phyloP scores from a whole-genome alignment of 1,140 invertebrate genomes.

The Drosophila kurseongensis region DNA sequence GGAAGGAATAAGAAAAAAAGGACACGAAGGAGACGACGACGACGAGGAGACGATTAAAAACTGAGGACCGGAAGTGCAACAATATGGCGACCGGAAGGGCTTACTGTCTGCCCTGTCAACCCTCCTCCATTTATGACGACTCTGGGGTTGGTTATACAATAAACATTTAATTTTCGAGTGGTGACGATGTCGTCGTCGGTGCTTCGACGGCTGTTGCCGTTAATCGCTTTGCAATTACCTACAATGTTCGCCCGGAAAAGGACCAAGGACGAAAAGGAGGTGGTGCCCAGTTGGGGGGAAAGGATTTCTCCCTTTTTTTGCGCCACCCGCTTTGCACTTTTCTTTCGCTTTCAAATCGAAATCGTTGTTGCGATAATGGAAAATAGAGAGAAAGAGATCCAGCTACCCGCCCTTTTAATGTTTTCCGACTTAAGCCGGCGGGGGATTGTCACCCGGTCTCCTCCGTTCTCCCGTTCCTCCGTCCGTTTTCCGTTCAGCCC shows the following conservation, averaged over 20 bases:
- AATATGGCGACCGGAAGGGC: conserved; percentile 79
- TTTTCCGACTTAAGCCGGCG: conserved; percentile 29
- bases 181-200: conserved; percentile 27
- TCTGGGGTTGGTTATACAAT: conserved; percentile 62
- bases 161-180: conserved; percentile 80
- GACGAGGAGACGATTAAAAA: conserved; percentile 75
- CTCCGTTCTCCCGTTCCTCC: neutral
- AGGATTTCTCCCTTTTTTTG: conserved; percentile 21
- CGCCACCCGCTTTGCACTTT: conserved; percentile 36
- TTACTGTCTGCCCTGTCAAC: conserved; percentile 67
- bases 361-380: conserved; percentile 49
- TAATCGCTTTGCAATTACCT: conserved; percentile 80
- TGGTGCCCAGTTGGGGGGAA: conserved; percentile 12
- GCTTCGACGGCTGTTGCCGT: conserved; percentile 66
- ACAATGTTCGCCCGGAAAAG: conserved; percentile 53
- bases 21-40: conserved; percentile 45
- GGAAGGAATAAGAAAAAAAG: conserved; percentile 14
- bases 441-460: conserved; percentile 16
- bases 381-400: conserved; percentile 24
- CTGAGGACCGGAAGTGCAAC: conserved; percentile 79
- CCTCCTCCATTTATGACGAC: conserved; percentile 42
- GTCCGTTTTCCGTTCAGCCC: neutral
- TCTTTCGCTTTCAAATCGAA: conserved; percentile 66
- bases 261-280: neutral
- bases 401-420: conserved; percentile 64